A percentile compares a stretch with the other conserved stretches of the same genome.
Evolutionary conservation across 2,113 vertebrate species (phyloP).

Genomic region (Antechinus flavipes): DNA sequence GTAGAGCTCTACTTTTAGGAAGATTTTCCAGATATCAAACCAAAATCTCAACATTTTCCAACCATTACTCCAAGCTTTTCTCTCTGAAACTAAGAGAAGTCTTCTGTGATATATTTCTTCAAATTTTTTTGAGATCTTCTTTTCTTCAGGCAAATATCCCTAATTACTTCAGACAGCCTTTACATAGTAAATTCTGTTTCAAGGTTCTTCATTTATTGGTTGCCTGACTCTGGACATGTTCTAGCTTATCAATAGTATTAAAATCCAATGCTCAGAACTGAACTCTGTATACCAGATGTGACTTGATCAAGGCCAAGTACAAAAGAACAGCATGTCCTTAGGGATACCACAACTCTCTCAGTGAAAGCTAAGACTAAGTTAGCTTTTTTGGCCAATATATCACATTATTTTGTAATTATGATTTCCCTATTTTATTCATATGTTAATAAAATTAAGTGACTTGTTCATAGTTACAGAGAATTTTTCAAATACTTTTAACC

Average conservation of each 20-base stretch:
- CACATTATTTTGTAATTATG: not conserved
- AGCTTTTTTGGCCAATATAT: not conserved
- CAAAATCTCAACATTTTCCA: not conserved
- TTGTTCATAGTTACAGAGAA: not conserved
- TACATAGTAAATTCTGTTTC: not conserved
- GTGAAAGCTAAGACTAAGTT: not conserved
- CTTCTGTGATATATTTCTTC: not conserved
- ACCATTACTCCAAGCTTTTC: not conserved
- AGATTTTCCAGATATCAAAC: not conserved
- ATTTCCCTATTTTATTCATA: not conserved
- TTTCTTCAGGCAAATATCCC: not conserved
- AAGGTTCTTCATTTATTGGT: not conserved
- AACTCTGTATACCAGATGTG: not conserved
- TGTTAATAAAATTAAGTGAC: not conserved
- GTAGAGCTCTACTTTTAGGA: not conserved
- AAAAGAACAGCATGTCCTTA: not conserved
- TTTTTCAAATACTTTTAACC: not conserved
- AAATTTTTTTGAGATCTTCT: not conserved
- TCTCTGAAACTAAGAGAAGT: not conserved
- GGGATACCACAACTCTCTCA: not conserved
- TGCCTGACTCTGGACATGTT: not conserved
- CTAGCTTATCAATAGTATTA: not conserved
- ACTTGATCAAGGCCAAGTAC: not conserved
- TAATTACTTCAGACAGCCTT: not conserved
- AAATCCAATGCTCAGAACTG: not conserved